Evolutionary conservation across 2,888 invertebrate genomes (phyloP).

Genomic region (Drosophila kokeensis): DNA sequence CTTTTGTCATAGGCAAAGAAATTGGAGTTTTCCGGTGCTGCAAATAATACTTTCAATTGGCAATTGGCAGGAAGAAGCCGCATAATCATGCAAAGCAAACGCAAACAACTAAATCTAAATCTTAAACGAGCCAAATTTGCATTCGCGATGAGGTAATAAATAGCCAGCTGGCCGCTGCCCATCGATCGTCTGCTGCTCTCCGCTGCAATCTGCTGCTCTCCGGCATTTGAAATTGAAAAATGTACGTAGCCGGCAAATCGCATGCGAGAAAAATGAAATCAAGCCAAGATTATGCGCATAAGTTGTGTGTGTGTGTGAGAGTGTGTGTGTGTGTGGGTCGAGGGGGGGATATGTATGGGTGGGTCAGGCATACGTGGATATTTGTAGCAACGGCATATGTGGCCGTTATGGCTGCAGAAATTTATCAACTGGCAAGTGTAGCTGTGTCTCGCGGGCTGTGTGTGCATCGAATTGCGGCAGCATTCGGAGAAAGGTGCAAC

Average conservation of each 20-base stretch:
- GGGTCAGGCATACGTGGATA: slow-evolving; percentile 21
- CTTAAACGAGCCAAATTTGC: slow-evolving; percentile 63
- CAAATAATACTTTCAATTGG: slow-evolving; percentile 61
- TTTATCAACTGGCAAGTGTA: slow-evolving; percentile 66
- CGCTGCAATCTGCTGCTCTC: slow-evolving; percentile 4
- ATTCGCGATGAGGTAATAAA: slow-evolving; percentile 76
- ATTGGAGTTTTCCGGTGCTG: slow-evolving; percentile 35
- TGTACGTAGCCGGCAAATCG: slow-evolving; percentile 64
- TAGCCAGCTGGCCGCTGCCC: slow-evolving; percentile 69
- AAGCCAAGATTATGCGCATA: slow-evolving; percentile 80
- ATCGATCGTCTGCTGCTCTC: slow-evolving; percentile 66
- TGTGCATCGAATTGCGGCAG: slow-evolving; percentile 60
- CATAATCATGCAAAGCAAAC: slow-evolving; percentile 56
- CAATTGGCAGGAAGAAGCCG: slow-evolving; percentile 29
- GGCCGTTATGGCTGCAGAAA: slow-evolving; percentile 75
- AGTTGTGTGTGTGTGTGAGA: slow-evolving; percentile 44
- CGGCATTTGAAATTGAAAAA: slow-evolving; percentile 77
- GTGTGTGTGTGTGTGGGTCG: background rate
- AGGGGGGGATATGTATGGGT: background rate
- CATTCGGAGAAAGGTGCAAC: slow-evolving; percentile 73
- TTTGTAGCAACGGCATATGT: slow-evolving; percentile 71
- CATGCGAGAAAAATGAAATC: slow-evolving; percentile 80
- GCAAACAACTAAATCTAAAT: slow-evolving; percentile 47
- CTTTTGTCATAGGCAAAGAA: slow-evolving; percentile 23
- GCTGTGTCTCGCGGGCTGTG: slow-evolving; percentile 20